Evolutionary conservation across 2,888 invertebrate genomes (phyloP).

Genomic region (Euplagia quadripunctaria): DNA sequence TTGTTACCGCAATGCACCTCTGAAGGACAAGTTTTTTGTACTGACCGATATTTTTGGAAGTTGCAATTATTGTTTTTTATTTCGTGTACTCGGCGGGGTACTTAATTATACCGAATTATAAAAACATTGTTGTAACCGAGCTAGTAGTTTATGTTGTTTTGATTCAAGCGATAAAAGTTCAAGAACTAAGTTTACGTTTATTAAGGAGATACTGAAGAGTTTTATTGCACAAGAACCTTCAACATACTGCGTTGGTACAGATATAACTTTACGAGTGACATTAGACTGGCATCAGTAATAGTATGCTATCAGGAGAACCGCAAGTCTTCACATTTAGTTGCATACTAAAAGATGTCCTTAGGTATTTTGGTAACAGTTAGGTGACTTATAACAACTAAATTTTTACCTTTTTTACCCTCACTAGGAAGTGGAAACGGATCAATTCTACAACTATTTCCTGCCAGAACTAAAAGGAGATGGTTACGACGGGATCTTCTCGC

Average conservation of each 20-base stretch:
- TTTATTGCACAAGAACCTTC: too few relatives aligned
- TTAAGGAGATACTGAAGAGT: background rate
- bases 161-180: background rate
- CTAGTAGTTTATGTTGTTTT: background rate
- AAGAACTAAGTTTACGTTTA: background rate
- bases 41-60: background rate
- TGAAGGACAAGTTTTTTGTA: background rate
- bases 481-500: constrained; percentile 98
- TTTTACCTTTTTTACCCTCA: background rate
- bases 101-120: background rate
- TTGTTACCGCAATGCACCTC: background rate
- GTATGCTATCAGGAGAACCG: too few relatives aligned
- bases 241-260: too few relatives aligned
- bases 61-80: background rate
- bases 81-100: background rate
- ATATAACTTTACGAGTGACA: too few relatives aligned
- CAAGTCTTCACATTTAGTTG: too few relatives aligned
- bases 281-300: too few relatives aligned
- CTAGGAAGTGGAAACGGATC: constrained; percentile 99
- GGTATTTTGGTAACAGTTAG: too few relatives aligned
- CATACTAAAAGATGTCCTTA: too few relatives aligned
- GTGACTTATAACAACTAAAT: too few relatives aligned
- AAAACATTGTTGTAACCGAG: background rate
- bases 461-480: constrained; percentile 97
- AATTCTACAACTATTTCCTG: constrained; percentile 98